These are phyloP conservation scores for Bugula neritina DNA, from an alignment of 2,888 invertebrate species.

Conservation along the genomic window DNA sequence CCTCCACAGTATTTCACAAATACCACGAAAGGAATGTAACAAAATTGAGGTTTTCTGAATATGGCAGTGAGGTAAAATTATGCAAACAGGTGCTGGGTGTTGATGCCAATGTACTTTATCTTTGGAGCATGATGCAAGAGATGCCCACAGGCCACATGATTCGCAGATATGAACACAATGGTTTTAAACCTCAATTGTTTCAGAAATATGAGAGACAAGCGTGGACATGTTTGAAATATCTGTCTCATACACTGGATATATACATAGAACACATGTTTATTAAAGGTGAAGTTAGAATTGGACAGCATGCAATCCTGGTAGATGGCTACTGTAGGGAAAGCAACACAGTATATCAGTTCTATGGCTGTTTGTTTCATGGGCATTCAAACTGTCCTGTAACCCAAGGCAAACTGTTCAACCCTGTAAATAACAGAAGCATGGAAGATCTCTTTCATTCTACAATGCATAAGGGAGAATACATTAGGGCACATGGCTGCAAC, in stretches of 20 bases:
- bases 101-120: conserved; percentile 31
- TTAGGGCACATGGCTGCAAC: too few species aligned
- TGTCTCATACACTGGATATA: neutral
- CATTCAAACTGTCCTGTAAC: too few species aligned
- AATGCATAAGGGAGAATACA: too few species aligned
- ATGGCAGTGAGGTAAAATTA: neutral
- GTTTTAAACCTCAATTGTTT: too few species aligned
- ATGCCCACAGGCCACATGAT: conserved; percentile 29
- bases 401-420: too few species aligned
- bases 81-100: conserved; percentile 28
- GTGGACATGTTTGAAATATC: conserved; percentile 6
- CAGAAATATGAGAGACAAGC: too few species aligned
- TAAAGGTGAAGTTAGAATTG: neutral
- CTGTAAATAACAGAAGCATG: too few species aligned
- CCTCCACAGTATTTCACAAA: conserved; percentile 28
- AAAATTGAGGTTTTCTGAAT: too few species aligned
- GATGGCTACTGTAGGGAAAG: conserved; percentile 21
- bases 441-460: too few species aligned
- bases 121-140: conserved; percentile 28
- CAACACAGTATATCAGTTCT: conserved; percentile 27
- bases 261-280: conserved; percentile 18
- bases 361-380: conserved; percentile 26
- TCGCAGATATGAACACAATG: neutral
- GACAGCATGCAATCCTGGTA: neutral
- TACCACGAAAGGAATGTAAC: conserved; percentile 29